A percentile compares a stretch with the other conserved stretches of the same genome.
These are phyloP conservation scores for Erpetoichthys calabaricus DNA, from an alignment of 2,797 vertebrate species.

Conservation along the genomic window DNA sequence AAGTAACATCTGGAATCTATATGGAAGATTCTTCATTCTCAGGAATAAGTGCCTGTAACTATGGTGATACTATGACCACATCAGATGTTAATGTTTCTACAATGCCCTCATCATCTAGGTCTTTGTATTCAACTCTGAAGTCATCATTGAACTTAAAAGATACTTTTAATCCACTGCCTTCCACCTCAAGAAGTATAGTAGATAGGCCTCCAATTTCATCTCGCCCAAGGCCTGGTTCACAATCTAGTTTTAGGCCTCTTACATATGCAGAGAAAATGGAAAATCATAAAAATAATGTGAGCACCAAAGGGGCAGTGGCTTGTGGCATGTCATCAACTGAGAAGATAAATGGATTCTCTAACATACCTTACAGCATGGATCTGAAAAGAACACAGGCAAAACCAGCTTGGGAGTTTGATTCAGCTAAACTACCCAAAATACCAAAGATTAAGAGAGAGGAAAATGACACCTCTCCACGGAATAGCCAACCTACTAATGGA, in stretches of 20 bases:
- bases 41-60: conserved; percentile 28
- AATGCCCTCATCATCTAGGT: conserved; percentile 17
- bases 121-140: conserved; percentile 12
- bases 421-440: conserved; percentile 80
- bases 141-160: conserved; percentile 9
- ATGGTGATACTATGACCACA: conserved; percentile 23
- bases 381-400: conserved; percentile 40
- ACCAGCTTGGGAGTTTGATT: conserved; percentile 56
- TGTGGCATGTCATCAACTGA: conserved; percentile 13
- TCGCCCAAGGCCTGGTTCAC: conserved; percentile 17
- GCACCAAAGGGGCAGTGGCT: conserved; percentile 2
- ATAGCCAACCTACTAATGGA: conserved; percentile 18
- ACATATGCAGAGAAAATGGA: conserved; percentile 15
- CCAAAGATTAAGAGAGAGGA: conserved; percentile 78
- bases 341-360: conserved; percentile 12
- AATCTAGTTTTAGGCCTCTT: conserved; percentile 11
- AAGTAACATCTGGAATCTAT: conserved; percentile 15
- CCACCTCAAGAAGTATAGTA: conserved; percentile 14
- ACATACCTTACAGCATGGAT: conserved; percentile 14
- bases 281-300: conserved; percentile 17
- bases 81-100: conserved; percentile 12
- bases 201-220: conserved; percentile 21
- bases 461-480: conserved; percentile 18
- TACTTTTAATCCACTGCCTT: conserved; percentile 11
- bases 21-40: conserved; percentile 24